A percentile compares a stretch with the other conserved stretches of the same genome.
Evolutionary conservation across 1,140 invertebrate species (phyloP).

Genomic region (Brachionus rubens): DNA sequence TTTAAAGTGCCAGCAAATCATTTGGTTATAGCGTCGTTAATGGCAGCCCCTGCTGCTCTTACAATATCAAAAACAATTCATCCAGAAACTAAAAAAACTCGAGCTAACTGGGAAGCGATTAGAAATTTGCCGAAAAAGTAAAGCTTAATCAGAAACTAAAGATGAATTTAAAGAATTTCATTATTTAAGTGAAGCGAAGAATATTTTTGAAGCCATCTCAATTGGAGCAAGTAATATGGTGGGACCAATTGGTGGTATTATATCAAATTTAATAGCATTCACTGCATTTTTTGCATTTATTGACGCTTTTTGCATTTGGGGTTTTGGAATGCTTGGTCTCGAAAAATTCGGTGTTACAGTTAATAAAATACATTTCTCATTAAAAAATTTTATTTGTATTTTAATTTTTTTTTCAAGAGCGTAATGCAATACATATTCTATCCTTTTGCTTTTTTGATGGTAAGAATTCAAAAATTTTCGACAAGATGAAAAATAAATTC

Average conservation of each 20-base stretch:
- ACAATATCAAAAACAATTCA: slow-evolving; percentile 48
- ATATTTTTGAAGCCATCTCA: slow-evolving; percentile 44
- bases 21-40: slow-evolving; percentile 48
- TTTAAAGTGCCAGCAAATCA: slow-evolving; percentile 46
- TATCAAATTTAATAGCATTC: slow-evolving; percentile 44
- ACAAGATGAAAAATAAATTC: not conserved
- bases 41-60: slow-evolving; percentile 49
- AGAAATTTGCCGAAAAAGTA: slow-evolving; percentile 23
- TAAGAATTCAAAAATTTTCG: not conserved
- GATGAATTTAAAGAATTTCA: not conserved
- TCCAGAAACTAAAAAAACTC: slow-evolving; percentile 47
- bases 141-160: not conserved
- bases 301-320: slow-evolving; percentile 26
- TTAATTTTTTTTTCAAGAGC: not conserved
- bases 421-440: slow-evolving; percentile 45
- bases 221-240: slow-evolving; percentile 30
- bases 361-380: slow-evolving; percentile 20
- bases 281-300: slow-evolving; percentile 41
- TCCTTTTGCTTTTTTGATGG: slow-evolving; percentile 45
- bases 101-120: slow-evolving; percentile 30
- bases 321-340: slow-evolving; percentile 9
- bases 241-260: slow-evolving; percentile 6
- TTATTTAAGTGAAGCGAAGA: slow-evolving; percentile 12
- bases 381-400: not conserved
- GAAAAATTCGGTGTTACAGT: slow-evolving; percentile 34